A percentile compares a stretch with the other conserved stretches of the same genome.
Conservation (phyloP, 1,140 invertebrate genomes). For the Ceratina calcarata region DNA sequence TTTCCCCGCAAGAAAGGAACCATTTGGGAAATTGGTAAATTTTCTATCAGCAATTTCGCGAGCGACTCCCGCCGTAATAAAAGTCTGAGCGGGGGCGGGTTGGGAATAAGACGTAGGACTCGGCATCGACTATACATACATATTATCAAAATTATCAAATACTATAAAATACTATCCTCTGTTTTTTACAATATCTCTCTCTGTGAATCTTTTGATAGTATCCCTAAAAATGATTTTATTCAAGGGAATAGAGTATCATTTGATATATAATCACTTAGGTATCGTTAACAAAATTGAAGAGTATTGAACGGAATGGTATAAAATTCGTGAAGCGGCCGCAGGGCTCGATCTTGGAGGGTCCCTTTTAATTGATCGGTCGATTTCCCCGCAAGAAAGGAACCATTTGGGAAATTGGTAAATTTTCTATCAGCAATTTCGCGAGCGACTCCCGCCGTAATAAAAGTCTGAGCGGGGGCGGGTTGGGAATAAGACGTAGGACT, state of each 20-base stretch:
- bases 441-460: slow-evolving; percentile 46
- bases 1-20: slow-evolving; percentile 71
- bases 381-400: slow-evolving; percentile 71
- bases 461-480: slow-evolving; percentile 28
- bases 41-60: slow-evolving; percentile 76
- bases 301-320: no score
- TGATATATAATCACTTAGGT: no score
- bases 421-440: slow-evolving; percentile 76
- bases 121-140: not conserved
- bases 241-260: no score
- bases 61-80: slow-evolving; percentile 46
- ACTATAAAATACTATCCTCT: no score
- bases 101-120: slow-evolving; percentile 46
- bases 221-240: no score
- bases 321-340: not conserved
- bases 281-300: no score
- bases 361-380: slow-evolving; percentile 72
- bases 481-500: slow-evolving; percentile 46
- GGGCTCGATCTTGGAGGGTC: not conserved
- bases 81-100: slow-evolving; percentile 28
- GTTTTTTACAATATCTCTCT: no score
- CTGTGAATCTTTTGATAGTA: no score
- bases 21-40: slow-evolving; percentile 79
- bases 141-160: no score
- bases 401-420: slow-evolving; percentile 79